Percentiles rank a stretch among this genome's conserved stretches.
Conservation (phyloP, 2,888 invertebrate species). For the Netelia virgata region DNA sequence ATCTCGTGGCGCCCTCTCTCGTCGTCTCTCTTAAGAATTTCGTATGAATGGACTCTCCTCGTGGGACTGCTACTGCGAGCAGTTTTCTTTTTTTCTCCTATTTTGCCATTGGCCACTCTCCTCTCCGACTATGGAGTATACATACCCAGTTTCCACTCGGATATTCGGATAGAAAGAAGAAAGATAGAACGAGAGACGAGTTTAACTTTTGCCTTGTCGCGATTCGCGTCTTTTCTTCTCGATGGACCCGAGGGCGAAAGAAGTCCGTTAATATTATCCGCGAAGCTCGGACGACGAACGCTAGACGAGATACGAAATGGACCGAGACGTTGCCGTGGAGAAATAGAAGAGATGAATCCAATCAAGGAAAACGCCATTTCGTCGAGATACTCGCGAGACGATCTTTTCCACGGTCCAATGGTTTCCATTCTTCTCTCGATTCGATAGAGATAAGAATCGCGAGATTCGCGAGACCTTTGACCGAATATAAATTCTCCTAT, state of each 20-base stretch:
- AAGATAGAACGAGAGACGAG: background rate
- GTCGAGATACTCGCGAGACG: background rate
- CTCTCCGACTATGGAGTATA: background rate
- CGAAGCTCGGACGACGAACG: too few relatives aligned
- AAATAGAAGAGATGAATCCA: constrained; percentile 19
- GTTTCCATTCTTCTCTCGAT: constrained; percentile 8
- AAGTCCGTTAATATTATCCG: too few relatives aligned
- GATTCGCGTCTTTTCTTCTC: too few relatives aligned
- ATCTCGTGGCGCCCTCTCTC: constrained; percentile 78
- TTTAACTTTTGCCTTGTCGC: background rate
- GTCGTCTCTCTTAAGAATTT: constrained; percentile 80
- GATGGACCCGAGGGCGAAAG: too few relatives aligned
- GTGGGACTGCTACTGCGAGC: constrained; percentile 27
- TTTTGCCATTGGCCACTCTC: background rate
- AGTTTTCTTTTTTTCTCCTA: constrained; percentile 6
- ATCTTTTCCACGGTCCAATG: background rate
- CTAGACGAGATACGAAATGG: too few relatives aligned
- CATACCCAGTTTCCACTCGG: background rate
- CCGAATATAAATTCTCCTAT: constrained; percentile 8
- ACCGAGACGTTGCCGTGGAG: background rate
- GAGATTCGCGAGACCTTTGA: constrained; percentile 27
- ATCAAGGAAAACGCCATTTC: constrained; percentile 46
- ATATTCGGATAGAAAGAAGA: background rate
- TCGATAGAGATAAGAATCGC: constrained; percentile 50
- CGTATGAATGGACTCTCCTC: constrained; percentile 76